These are phyloP conservation scores for Stylophora pistillata DNA, from an alignment of 64 coral and sea anemone species.

Conservation along the genomic window DNA sequence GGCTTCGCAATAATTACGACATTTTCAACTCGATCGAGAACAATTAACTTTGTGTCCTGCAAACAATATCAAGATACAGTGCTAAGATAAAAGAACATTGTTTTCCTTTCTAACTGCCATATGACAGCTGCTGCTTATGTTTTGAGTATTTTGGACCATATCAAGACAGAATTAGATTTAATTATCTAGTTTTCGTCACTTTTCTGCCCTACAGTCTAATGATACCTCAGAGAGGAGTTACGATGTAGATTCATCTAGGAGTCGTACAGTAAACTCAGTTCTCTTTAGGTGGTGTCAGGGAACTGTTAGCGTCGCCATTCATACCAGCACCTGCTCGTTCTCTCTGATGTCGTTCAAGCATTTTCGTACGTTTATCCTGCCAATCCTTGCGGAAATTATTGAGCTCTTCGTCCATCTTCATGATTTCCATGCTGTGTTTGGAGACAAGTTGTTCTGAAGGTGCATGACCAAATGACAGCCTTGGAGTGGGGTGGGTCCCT, in stretches of 20 bases:
- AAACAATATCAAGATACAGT: too few species aligned
- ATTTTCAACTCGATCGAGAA: too few species aligned
- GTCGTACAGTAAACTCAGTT: not conserved
- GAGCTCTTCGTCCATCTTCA: conserved; percentile 55
- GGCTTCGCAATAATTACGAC: too few species aligned
- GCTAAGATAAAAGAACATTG: too few species aligned
- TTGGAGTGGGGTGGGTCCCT: conserved; percentile 8
- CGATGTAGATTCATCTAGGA: not conserved
- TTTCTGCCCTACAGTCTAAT: too few species aligned
- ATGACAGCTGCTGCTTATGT: too few species aligned
- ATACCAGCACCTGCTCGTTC: not conserved
- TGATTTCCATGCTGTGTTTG: conserved; percentile 58
- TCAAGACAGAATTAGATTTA: too few species aligned
- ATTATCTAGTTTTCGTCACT: too few species aligned
- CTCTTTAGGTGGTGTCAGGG: not conserved
- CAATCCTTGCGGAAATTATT: conserved; percentile 31
- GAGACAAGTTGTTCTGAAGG: conserved; percentile 52
- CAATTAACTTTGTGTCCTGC: too few species aligned
- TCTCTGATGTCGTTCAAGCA: conserved; percentile 26
- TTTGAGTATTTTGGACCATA: too few species aligned
- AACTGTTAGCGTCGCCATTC: not conserved
- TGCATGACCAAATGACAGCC: conserved; percentile 14
- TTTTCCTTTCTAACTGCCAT: too few species aligned
- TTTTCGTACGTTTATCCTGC: conserved; percentile 13
- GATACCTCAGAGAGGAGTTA: not conserved